A percentile compares a stretch with the other conserved stretches of the same genome.
Evolutionary conservation across 2,797 vertebrate species (phyloP).

Genomic region (Taenioides sp.): DNA sequence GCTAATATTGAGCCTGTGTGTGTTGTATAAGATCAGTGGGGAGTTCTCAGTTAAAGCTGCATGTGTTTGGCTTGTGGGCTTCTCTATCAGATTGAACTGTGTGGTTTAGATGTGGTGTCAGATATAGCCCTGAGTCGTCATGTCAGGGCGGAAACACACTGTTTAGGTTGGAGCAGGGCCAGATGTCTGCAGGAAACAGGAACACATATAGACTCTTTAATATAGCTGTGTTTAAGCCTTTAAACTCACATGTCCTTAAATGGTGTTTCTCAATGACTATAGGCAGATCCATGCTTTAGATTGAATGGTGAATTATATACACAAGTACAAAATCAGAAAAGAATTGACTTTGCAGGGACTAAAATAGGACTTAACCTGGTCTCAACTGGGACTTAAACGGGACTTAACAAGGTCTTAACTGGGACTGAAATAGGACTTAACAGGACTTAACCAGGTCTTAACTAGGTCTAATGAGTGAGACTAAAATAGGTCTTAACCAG

Average conservation of each 20-base stretch:
- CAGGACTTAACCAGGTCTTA: too few relatives aligned
- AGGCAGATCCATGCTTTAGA: constrained; percentile 21
- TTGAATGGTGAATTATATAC: constrained; percentile 14
- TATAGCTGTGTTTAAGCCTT: constrained; percentile 16
- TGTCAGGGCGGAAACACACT: constrained; percentile 15
- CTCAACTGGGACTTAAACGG: too few relatives aligned
- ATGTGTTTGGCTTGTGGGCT: background rate
- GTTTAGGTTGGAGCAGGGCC: constrained; percentile 13
- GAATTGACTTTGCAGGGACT: background rate
- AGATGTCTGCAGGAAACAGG: constrained; percentile 10
- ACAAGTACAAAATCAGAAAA: background rate
- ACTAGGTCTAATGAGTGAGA: too few relatives aligned
- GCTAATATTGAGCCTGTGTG: background rate
- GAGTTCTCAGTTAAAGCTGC: background rate
- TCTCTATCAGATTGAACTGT: background rate
- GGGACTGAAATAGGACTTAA: too few relatives aligned
- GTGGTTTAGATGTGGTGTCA: background rate
- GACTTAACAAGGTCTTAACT: too few relatives aligned
- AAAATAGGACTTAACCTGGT: background rate
- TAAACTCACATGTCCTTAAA: constrained; percentile 48
- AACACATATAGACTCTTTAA: constrained; percentile 19
- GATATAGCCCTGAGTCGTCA: constrained; percentile 6
- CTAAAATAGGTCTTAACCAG: too few relatives aligned
- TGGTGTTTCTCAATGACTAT: constrained; percentile 33
- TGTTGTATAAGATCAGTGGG: background rate